Conservation (phyloP, 2,888 invertebrate genomes). For the Furcula furcula region DNA sequence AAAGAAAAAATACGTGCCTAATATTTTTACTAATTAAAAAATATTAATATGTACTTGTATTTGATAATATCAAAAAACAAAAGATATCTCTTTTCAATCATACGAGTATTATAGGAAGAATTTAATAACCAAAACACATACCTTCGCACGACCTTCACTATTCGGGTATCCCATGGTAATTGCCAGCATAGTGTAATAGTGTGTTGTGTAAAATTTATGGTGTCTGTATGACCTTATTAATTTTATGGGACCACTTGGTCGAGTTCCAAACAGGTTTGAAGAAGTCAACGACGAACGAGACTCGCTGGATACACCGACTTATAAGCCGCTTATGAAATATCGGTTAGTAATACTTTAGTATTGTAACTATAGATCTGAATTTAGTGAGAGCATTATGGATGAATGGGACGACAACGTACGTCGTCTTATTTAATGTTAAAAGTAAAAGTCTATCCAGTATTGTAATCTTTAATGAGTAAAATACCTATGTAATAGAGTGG, state of each 20-base stretch:
- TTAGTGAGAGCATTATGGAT: slow-evolving; percentile 25
- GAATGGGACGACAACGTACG: slow-evolving; percentile 10
- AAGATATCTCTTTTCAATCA: no score
- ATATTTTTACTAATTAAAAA: no score
- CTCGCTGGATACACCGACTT: slow-evolving; percentile 11
- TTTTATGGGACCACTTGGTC: slow-evolving; percentile 67
- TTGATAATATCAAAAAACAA: no score
- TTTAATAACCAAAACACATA: background rate
- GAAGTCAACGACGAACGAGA: slow-evolving; percentile 25
- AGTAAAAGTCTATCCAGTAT: no score
- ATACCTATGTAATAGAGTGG: no score
- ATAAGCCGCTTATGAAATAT: slow-evolving; percentile 32
- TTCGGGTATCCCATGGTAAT: slow-evolving; percentile 29
- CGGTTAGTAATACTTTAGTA: slow-evolving; percentile 32
- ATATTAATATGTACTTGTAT: no score
- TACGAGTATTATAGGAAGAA: background rate
- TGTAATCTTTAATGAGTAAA: no score
- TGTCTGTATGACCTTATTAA: slow-evolving; percentile 68
- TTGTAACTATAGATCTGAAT: slow-evolving; percentile 9
- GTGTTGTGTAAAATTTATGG: slow-evolving; percentile 55
- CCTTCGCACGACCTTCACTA: slow-evolving; percentile 8
- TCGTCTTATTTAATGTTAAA: no score
- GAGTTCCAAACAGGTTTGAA: slow-evolving; percentile 62
- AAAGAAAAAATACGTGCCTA: no score
- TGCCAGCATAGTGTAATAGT: slow-evolving; percentile 36